Percentiles rank a stretch among this genome's conserved stretches.
phyloP scores from a whole-genome alignment of 37 sponge, comb jelly and placozoan species.

The Aplysina aerophoba region DNA sequence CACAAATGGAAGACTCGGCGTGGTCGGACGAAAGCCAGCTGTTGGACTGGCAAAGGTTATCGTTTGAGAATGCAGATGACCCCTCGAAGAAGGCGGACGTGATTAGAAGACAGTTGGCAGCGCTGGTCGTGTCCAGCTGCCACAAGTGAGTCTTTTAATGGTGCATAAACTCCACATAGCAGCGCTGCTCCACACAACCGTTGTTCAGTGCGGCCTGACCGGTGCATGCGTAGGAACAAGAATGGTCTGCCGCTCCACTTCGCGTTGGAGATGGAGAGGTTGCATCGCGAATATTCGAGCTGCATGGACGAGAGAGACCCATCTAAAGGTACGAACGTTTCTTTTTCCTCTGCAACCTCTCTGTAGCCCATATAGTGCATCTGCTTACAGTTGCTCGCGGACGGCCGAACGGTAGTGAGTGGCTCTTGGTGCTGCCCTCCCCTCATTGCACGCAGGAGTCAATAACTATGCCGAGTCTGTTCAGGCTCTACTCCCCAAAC shows the following conservation, averaged over 20 bases:
- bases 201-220: too few species aligned
- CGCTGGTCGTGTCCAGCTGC: not conserved
- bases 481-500: not conserved
- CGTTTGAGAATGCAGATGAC: not conserved
- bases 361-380: too few species aligned
- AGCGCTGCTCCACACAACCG: too few species aligned
- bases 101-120: constrained; percentile 11
- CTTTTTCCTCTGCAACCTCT: too few species aligned
- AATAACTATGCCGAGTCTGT: constrained; percentile 43
- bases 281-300: not conserved
- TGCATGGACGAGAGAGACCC: constrained; percentile 9
- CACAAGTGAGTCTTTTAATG: not conserved
- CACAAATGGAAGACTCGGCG: not conserved
- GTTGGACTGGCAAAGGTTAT: not conserved
- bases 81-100: constrained; percentile 22
- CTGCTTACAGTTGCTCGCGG: too few species aligned
- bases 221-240: not conserved
- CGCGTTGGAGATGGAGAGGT: not conserved
- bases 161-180: not conserved
- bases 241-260: constrained; percentile 10
- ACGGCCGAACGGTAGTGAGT: too few species aligned
- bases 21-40: constrained; percentile 18
- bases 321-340: too few species aligned
- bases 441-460: constrained; percentile 17
- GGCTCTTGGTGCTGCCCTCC: not conserved